Percentiles rank a stretch among this genome's conserved stretches.
Evolutionary conservation across 2,888 invertebrate genomes (phyloP).

Genomic region (Phaedon cochleariae): DNA sequence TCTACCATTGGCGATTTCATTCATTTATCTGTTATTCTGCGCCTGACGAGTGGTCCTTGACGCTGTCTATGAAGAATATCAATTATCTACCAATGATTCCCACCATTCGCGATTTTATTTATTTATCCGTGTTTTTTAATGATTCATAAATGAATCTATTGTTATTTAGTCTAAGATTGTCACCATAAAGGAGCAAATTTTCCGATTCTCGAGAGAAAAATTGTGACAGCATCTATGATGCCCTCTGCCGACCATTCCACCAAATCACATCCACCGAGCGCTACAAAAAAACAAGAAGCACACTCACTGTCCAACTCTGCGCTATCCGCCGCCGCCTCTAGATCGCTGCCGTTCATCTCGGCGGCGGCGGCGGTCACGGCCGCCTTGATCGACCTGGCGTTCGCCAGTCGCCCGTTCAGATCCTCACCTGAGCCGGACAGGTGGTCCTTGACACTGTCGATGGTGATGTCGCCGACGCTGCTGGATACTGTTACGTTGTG

Average conservation of each 20-base stretch:
- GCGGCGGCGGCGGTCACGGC: conserved; percentile 64
- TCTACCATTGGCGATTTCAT: conserved; percentile 58
- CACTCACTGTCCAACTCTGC: conserved; percentile 65
- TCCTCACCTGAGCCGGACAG: conserved; percentile 64
- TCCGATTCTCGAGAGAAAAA: no score
- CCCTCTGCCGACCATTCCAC: conserved; percentile 12
- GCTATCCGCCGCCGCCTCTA: conserved; percentile 33
- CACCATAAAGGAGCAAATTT: no score
- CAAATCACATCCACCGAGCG: conserved; percentile 23
- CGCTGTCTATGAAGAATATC: conserved; percentile 95
- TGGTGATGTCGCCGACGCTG: conserved; percentile 87
- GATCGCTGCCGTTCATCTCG: conserved; percentile 13
- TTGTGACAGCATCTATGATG: no score
- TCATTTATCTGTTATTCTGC: conserved; percentile 59
- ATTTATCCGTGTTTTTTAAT: no score
- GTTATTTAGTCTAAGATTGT: no score
- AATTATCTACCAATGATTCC: no score
- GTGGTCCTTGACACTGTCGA: conserved; percentile 94
- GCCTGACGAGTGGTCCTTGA: conserved; percentile 84
- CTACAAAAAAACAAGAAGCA: conserved; percentile 42
- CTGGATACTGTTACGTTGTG: conserved; percentile 66
- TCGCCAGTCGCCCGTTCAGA: conserved; percentile 55
- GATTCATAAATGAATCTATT: no score
- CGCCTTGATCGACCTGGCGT: conserved; percentile 66
- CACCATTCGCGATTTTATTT: no score